Percentiles rank a stretch among this genome's conserved stretches.
Conservation (phyloP, 2,888 invertebrate genomes). For the Apotomis betuletana region DNA sequence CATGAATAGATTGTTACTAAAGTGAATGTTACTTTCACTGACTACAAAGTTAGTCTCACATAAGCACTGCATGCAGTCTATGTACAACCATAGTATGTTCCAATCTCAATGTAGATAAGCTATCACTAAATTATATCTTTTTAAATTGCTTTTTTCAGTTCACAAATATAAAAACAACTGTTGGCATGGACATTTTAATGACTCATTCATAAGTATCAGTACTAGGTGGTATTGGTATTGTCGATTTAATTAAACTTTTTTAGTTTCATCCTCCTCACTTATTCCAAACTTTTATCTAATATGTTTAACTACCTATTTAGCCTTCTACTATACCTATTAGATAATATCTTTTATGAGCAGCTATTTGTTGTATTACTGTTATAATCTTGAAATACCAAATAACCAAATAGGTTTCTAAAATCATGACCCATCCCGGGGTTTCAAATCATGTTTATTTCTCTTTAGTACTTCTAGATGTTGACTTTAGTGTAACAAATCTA, state of each 20-base stretch:
- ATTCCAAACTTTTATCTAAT: neutral
- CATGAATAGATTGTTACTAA: slow-evolving; percentile 47
- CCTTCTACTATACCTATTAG: neutral
- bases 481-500: neutral
- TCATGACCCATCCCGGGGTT: neutral
- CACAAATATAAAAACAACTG: slow-evolving; percentile 26
- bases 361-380: slow-evolving; percentile 6
- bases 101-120: slow-evolving; percentile 21
- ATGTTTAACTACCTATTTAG: neutral
- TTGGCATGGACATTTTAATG: slow-evolving; percentile 6
- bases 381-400: too few species aligned
- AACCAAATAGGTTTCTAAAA: too few species aligned
- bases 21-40: slow-evolving; percentile 79
- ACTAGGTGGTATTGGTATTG: neutral
- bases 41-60: slow-evolving; percentile 51
- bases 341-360: slow-evolving; percentile 23
- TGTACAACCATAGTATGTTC: slow-evolving; percentile 16
- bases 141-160: slow-evolving; percentile 14
- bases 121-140: slow-evolving; percentile 22
- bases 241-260: neutral
- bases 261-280: neutral
- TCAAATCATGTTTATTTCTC: neutral
- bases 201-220: slow-evolving; percentile 5
- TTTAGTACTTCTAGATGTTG: neutral
- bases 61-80: slow-evolving; percentile 45